Base-by-base conservation (phyloP, 2,888 invertebrate genomes). In the Ametastegia equiseti region DNA sequence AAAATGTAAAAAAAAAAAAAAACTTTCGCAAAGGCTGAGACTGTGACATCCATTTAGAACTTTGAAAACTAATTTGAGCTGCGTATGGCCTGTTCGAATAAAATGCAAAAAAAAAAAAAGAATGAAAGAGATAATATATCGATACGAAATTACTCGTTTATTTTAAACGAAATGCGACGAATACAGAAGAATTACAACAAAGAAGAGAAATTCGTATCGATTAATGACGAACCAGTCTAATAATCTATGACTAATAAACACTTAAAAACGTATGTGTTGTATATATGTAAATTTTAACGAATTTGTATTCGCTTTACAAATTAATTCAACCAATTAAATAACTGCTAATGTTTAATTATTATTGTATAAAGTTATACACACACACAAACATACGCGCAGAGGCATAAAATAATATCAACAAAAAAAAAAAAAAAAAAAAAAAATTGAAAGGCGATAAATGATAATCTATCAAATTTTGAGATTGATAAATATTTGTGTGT, bases 271-370 rank as follows among this genome's bases (percentile, higher is more conserved):
- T 90, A 88, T 91, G 87, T 87, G 88, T 88, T 91, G 90, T 91
- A 91, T 86, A 90, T 89, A 90, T 91, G 91, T 91, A 91, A 88
- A 91, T 89, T 89, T 84, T 86, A 88, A 88, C 86, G 89, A 85
- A 90, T 90, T 90, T 90, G 89, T 90, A 90, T 89, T 88, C 86
- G 84, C 86, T 83, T 83, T 69, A 73, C 33, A 71, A 73, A 57
- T 60, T 78, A 63, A n/a, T 78, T 78, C 60, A 60, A 30, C 50
- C 50, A 39, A 75, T 54, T 19, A 30, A 36, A 75, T 45, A 54
- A 19, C 54, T 19, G 54, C 54, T 54, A 23, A 7, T 23, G 19
- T 54, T 54, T 54, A n/a, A n/a, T n/a, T n/a, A 54, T 54, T 54
- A 54, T 54, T 54, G 54, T 54, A 54, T 54, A 54, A 54, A 54